Evolutionary conservation across 2,888 invertebrate species (phyloP), one percentile per base, ranked within the genome.

Genomic region (Catocala fraxini): DNA sequence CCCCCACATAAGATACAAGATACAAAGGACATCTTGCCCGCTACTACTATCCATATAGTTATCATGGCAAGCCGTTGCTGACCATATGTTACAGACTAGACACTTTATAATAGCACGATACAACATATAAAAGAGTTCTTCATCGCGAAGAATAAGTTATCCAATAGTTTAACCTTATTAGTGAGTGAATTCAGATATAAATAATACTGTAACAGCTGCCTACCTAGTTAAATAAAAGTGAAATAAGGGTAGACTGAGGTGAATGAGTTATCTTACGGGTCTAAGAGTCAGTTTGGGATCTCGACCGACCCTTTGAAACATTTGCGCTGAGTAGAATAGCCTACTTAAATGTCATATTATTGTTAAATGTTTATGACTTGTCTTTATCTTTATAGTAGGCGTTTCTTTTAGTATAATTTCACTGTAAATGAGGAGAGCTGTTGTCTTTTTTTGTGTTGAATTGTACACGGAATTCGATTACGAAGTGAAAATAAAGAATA

Each of bases 291-390:
- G 41, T 59, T 58, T 56, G 52, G 58, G 52, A 53, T 63, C 52
- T 42, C 42, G 35, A n/a, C 49, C 45, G 59, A 65, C 58, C 58
- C 46, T 60, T 59, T 45, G 46, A 41, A 64, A 52, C 60, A 57
- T 61, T 61, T 52, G 39, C 49, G 49, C 47, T 56, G 54, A 61
- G 41, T 39, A 35, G 58, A 62, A 64, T 51, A 62, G 54, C 46
- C n/a, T 51, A 12, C 51, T 51, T 54, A 56, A 58, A 58, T 55
- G 58, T 61, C 54, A 61, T 65, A 61, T 62, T 57, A 62, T 62
- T 43, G 57, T 49, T 53, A 43, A 62, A 57, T 62, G 62, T 53
- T 57, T 62, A 61, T 56, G 51, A 47, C 41, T 51, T 56, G 12
- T 15, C 46, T 49, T 61, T 56, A 57, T 57, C 53, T 53, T 57